These are phyloP conservation scores for Saxidomus purpurata DNA, from an alignment of 1,140 invertebrate species.

Conservation along the genomic window DNA sequence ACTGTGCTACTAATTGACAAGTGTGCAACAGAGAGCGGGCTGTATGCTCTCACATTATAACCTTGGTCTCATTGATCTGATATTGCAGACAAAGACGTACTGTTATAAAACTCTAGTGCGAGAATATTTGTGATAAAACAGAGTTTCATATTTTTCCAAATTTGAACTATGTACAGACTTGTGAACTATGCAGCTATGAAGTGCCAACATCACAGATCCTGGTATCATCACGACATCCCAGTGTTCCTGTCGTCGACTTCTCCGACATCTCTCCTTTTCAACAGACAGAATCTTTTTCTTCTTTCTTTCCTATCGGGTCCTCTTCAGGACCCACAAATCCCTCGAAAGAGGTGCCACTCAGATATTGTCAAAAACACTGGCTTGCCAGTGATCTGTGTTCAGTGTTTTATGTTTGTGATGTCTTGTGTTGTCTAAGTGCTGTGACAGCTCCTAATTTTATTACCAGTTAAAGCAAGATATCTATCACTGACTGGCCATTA, in stretches of 20 bases:
- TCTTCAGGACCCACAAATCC: conserved; percentile 57
- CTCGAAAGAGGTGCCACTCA: conserved; percentile 49
- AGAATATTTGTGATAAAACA: conserved; percentile 63
- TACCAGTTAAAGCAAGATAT: too few relatives aligned
- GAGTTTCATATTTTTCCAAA: conserved; percentile 58
- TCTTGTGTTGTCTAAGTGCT: conserved; percentile 10
- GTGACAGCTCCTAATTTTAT: too few relatives aligned
- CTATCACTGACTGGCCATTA: too few relatives aligned
- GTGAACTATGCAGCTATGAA: conserved; percentile 32
- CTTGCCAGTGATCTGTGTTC: conserved; percentile 34
- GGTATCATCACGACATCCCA: conserved; percentile 58
- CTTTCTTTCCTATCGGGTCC: conserved; percentile 56
- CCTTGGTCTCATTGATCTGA: conserved; percentile 19
- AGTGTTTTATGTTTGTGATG: conserved; percentile 4
- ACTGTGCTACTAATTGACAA: conserved; percentile 2
- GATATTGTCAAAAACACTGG: conserved; percentile 54
- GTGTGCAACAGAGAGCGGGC: conserved; percentile 24
- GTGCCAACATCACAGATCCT: not conserved
- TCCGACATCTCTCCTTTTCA: conserved; percentile 36
- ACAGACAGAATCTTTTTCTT: conserved; percentile 27
- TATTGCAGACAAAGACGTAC: conserved; percentile 7
- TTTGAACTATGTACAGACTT: conserved; percentile 63
- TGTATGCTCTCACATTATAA: not conserved
- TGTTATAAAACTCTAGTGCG: conserved; percentile 25
- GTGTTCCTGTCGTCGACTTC: conserved; percentile 55